phyloP scores from a whole-genome alignment of 2,113 vertebrate species.

The Variabilichromis moorii region DNA sequence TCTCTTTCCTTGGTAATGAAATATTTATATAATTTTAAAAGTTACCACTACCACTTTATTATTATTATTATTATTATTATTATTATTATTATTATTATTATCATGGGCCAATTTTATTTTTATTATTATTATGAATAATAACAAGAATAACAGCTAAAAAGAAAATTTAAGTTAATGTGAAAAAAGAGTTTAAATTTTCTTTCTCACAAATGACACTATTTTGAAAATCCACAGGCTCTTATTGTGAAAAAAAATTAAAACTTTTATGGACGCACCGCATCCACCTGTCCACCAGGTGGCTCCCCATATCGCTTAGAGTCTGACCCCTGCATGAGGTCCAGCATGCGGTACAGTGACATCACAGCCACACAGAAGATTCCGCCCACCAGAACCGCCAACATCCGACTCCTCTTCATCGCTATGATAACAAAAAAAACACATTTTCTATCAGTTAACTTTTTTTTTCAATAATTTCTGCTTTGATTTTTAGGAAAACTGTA shows the following conservation, averaged over 20 bases:
- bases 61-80: neutral
- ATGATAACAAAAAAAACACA: neutral
- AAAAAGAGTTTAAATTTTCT: neutral
- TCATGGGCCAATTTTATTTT: neutral
- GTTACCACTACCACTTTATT: neutral
- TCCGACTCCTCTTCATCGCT: slow-evolving; percentile 31
- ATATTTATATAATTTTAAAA: neutral
- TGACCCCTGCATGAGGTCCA: slow-evolving; percentile 36
- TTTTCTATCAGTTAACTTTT: neutral
- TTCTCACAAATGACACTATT: neutral
- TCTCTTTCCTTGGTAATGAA: neutral
- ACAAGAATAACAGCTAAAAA: neutral
- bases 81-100: neutral
- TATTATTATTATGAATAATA: neutral
- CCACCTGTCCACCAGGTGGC: neutral
- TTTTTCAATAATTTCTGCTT: neutral
- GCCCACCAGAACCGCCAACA: slow-evolving; percentile 1
- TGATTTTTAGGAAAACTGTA: neutral
- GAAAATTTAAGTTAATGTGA: neutral
- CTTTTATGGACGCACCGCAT: neutral
- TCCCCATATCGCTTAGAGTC: neutral
- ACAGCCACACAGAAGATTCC: slow-evolving; percentile 30
- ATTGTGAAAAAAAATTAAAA: neutral
- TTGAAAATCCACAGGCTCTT: neutral
- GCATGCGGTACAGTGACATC: slow-evolving; percentile 37